Conservation (phyloP, 2,113 vertebrate genomes). For the Thomomys bottae region DNA sequence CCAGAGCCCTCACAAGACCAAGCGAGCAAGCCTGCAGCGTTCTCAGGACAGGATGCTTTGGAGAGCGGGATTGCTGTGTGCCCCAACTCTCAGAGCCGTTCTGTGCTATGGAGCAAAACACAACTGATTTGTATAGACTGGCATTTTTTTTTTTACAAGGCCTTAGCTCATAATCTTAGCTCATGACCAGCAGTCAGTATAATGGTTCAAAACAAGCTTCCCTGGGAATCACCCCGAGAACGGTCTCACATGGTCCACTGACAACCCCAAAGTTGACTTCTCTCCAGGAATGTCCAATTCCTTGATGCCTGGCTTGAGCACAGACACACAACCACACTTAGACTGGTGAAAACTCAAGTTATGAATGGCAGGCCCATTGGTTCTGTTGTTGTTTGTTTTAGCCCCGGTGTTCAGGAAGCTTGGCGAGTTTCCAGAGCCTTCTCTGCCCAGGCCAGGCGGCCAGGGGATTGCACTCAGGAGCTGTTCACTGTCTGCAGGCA, state of each 20-base stretch:
- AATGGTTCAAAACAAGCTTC: constrained; percentile 68
- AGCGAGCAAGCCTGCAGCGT: too few species aligned
- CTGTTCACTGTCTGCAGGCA: too few species aligned
- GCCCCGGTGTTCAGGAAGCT: neutral
- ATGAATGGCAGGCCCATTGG: too few species aligned
- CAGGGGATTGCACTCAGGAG: neutral
- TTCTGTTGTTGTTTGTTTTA: too few species aligned
- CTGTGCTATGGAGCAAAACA: constrained; percentile 56
- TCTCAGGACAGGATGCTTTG: rapidly evolving
- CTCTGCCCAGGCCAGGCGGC: neutral
- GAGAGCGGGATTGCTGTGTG: neutral
- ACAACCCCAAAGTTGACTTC: neutral
- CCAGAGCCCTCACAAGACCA: neutral
- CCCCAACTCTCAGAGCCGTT: neutral
- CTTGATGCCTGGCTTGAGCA: neutral
- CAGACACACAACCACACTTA: neutral
- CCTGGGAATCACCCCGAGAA: constrained; percentile 30
- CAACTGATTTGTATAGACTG: constrained; percentile 74
- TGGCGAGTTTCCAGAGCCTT: neutral
- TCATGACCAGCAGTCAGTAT: too few species aligned
- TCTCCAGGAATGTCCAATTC: neutral
- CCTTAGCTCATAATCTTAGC: constrained; percentile 45
- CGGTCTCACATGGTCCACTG: rapidly evolving
- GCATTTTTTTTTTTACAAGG: constrained; percentile 45
- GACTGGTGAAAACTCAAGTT: neutral